Percentiles rank a stretch among this genome's conserved stretches.
Conservation (phyloP, 2,888 invertebrate genomes). For the Teinopalpus imperialis region DNA sequence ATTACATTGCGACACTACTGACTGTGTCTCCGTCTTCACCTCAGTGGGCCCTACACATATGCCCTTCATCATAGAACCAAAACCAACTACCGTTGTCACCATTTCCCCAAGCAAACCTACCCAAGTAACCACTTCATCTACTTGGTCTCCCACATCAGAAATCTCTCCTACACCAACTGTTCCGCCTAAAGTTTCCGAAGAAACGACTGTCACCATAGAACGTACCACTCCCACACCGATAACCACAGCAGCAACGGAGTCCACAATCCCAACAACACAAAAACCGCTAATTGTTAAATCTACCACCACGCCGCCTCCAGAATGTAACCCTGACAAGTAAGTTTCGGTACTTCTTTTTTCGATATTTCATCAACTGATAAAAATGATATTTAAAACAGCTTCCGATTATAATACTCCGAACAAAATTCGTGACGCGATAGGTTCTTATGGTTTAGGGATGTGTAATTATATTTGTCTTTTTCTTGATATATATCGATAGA, state of each 20-base stretch:
- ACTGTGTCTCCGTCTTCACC: constrained; percentile 58
- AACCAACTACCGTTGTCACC: constrained; percentile 14
- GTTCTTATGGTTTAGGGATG: too few relatives aligned
- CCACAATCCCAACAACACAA: constrained; percentile 25
- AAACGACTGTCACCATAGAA: constrained; percentile 14
- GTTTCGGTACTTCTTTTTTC: constrained; percentile 21
- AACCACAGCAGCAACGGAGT: constrained; percentile 14
- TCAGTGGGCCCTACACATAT: constrained; percentile 41
- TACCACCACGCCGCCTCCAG: constrained; percentile 64
- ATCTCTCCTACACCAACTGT: constrained; percentile 4
- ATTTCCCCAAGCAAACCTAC: too few relatives aligned
- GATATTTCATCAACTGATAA: too few relatives aligned
- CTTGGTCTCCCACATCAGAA: constrained; percentile 3
- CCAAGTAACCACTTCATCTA: too few relatives aligned
- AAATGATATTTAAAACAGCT: too few relatives aligned
- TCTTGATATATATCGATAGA: too few relatives aligned
- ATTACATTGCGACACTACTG: constrained; percentile 84
- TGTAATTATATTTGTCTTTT: too few relatives aligned
- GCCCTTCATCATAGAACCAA: constrained; percentile 36
- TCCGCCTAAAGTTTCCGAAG: constrained; percentile 20
- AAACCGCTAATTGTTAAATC: constrained; percentile 43
- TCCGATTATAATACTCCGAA: too few relatives aligned
- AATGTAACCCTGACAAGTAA: constrained; percentile 59
- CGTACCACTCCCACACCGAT: constrained; percentile 2
- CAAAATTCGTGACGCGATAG: too few relatives aligned